Base-by-base conservation (phyloP, 2,113 vertebrate species). In the Aspiorhynchus laticeps region DNA sequence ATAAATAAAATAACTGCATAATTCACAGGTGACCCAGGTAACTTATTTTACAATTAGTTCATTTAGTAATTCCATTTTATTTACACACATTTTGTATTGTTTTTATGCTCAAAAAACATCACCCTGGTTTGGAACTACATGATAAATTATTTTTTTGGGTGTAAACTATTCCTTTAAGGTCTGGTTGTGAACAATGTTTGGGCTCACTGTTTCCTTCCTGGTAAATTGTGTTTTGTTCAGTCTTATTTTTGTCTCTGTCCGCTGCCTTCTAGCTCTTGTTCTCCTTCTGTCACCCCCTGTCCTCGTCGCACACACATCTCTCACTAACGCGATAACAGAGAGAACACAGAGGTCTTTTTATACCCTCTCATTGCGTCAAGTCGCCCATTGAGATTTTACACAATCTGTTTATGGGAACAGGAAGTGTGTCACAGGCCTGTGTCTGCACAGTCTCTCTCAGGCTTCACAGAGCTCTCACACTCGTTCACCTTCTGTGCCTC, bases 221-320 rank as follows among this genome's bases (percentile, higher is more conserved):
- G 83, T 89, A 91, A 88, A 89, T 88, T 53, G 90, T 90, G 87
- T 88, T 90, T 85, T 88, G 92, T 91, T 92, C 90, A 88, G 83
- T 90, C 75, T 79, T 85, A 67, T 53, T 63, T 51, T 61, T 19
- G 80, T 69, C 59, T 69, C 75, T 88, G 38, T 21, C 81, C 59
- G 43, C 71, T 80, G 88, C 83, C 67, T 79, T 85, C 46, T 63
- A 15, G 53, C 63, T 61, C 33, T 63, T 33, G 10, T 14, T 11
- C 82, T 88, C 11, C 87, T 78, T 83, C 46, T 76, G 63, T 59
- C 41, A 84, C 41, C 28, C 82, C 61, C 19, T 10, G 21, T 26
- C 15, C 78, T 65, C 85, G 26, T 38, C 26, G 36, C 65, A 31
- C 11, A n/a, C 80, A 56, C 53, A 53, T 43, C 56, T 46, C 26